Percentiles rank a stretch among this genome's conserved stretches.
Conservation (phyloP, 2,888 invertebrate species). For the Chalcis sispes region DNA sequence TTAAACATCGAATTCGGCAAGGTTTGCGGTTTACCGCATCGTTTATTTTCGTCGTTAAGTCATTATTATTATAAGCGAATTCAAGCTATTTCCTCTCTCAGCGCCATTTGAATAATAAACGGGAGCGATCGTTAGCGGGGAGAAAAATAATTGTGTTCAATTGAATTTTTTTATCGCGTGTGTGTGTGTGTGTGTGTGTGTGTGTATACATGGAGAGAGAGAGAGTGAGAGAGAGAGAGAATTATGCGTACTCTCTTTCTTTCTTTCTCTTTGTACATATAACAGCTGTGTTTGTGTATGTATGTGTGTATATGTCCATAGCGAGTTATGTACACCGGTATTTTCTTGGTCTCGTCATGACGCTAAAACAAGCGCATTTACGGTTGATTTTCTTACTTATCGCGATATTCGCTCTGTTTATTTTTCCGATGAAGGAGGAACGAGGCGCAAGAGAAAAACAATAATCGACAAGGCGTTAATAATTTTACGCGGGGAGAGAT, state of each 20-base stretch:
- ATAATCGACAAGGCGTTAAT: conserved; percentile 21
- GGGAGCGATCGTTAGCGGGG: conserved; percentile 33
- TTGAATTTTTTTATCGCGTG: conserved; percentile 46
- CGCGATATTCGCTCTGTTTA: conserved; percentile 51
- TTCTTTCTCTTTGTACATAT: background rate
- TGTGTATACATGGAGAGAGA: no score
- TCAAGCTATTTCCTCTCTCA: background rate
- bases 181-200: no score
- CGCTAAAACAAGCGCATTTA: conserved; percentile 20
- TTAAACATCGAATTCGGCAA: background rate
- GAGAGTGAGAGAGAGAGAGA: no score
- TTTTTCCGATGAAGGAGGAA: conserved; percentile 46
- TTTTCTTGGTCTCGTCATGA: no score
- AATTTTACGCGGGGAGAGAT: conserved; percentile 13
- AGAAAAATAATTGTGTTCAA: conserved; percentile 32
- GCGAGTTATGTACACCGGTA: conserved; percentile 1
- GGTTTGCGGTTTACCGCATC: background rate
- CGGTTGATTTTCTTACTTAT: conserved; percentile 47
- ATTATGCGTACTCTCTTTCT: background rate
- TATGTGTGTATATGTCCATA: no score
- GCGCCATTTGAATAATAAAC: conserved; percentile 33
- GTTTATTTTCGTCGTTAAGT: conserved; percentile 20
- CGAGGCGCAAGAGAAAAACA: background rate
- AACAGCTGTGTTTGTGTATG: no score
- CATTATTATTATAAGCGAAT: conserved; percentile 24